Evolutionary conservation across 2,888 invertebrate species (phyloP).

Genomic region (Incurvaria masculella): DNA sequence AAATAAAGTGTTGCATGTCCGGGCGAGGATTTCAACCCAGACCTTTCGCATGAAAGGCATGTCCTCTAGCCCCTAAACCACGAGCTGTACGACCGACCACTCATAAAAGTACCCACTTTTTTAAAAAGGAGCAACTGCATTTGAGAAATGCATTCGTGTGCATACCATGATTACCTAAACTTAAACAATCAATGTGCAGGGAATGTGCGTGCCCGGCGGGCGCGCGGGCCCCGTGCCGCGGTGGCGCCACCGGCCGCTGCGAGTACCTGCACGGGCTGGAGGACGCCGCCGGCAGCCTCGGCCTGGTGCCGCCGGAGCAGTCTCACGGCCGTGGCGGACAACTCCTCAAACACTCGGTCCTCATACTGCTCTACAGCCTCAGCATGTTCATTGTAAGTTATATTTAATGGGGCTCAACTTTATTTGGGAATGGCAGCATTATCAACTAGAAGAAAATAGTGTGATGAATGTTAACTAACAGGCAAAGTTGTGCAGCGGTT

Average conservation of each 20-base stretch:
- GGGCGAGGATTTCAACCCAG: too few species aligned
- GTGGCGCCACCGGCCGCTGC: slow-evolving; percentile 23
- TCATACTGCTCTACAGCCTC: slow-evolving; percentile 74
- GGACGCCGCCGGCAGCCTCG: slow-evolving; percentile 35
- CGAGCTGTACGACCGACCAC: slow-evolving; percentile 1
- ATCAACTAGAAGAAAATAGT: too few species aligned
- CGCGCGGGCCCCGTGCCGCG: slow-evolving; percentile 26
- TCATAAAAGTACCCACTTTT: slow-evolving; percentile 2
- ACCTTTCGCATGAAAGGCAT: too few species aligned
- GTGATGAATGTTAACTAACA: too few species aligned
- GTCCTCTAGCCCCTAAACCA: too few species aligned
- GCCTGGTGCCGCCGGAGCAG: slow-evolving; percentile 40
- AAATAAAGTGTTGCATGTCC: too few species aligned
- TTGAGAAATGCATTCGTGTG: slow-evolving; percentile 4
- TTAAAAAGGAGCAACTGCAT: slow-evolving; percentile 3
- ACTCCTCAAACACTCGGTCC: slow-evolving; percentile 74
- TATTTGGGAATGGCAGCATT: too few species aligned
- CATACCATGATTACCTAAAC: not conserved
- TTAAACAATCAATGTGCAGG: slow-evolving; percentile 19
- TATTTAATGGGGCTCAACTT: too few species aligned
- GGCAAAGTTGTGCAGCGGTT: too few species aligned
- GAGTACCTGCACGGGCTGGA: slow-evolving; percentile 34
- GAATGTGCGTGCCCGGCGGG: slow-evolving; percentile 41
- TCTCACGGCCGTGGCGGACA: slow-evolving; percentile 55
- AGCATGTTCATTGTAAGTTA: slow-evolving; percentile 90